A percentile compares a stretch with the other conserved stretches of the same genome.
phyloP scores from a whole-genome alignment of 2,113 vertebrate genomes.

The Alligator mississippiensis region DNA sequence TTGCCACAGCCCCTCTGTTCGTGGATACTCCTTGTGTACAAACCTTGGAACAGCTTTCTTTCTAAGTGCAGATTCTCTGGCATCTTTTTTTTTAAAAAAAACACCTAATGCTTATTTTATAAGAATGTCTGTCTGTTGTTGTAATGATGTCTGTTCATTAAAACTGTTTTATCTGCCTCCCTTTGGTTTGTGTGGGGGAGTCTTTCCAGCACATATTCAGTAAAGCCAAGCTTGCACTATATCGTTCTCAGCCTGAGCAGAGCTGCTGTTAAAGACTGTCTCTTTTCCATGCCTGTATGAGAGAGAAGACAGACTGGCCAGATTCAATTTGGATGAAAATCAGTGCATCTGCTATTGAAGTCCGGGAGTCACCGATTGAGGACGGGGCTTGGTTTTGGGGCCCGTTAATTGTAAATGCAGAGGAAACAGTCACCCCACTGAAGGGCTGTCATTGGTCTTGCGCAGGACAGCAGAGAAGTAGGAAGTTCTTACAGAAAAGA shows the following conservation, averaged over 20 bases:
- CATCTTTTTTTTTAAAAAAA: conserved; percentile 11
- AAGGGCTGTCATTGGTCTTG: conserved; percentile 65
- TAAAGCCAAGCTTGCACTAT: background rate
- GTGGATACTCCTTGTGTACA: background rate
- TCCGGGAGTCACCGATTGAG: background rate
- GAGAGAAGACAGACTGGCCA: background rate
- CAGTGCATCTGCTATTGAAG: background rate
- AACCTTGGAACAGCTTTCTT: conserved; percentile 1
- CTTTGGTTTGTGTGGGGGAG: background rate
- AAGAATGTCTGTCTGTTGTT: conserved; percentile 21
- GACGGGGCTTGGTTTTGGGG: conserved; percentile 12
- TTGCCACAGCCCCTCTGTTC: background rate
- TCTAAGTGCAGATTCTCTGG: background rate
- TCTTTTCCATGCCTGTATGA: background rate
- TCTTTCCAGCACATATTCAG: background rate
- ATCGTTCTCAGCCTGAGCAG: accelerated
- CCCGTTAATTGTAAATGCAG: conserved; percentile 58
- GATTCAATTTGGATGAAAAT: background rate
- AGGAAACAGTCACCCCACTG: conserved; percentile 44
- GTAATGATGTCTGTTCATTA: conserved; percentile 48
- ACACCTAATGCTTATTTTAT: conserved; percentile 43
- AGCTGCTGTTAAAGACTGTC: background rate
- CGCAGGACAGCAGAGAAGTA: conserved; percentile 59
- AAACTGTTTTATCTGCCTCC: conserved; percentile 66
- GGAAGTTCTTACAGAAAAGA: conserved; percentile 56